phyloP scores from a whole-genome alignment of 1,140 invertebrate species.

The Drosophila cardini region DNA sequence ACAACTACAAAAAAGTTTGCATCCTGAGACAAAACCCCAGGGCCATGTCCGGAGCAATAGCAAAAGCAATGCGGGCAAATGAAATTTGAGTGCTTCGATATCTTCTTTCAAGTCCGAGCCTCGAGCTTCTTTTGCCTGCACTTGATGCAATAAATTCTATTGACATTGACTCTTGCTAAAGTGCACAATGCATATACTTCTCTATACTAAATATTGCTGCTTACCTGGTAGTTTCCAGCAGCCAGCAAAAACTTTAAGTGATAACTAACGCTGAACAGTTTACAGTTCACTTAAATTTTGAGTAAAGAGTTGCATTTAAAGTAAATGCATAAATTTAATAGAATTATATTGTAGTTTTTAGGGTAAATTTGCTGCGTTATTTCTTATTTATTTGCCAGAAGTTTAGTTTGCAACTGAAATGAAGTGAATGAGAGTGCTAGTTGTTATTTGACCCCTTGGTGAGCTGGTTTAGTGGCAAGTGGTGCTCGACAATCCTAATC shows the following conservation, averaged over 20 bases:
- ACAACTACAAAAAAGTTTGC: constrained; percentile 45
- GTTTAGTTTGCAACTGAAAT: constrained; percentile 34
- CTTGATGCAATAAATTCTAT: constrained; percentile 50
- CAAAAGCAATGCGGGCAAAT: constrained; percentile 32
- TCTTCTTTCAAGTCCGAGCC: neutral
- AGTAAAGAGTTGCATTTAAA: neutral
- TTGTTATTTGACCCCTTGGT: constrained; percentile 27
- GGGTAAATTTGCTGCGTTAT: neutral
- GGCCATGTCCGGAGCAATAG: constrained; percentile 10
- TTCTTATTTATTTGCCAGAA: neutral
- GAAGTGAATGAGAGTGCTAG: constrained; percentile 37
- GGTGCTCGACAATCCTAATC: constrained; percentile 35
- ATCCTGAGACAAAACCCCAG: constrained; percentile 16
- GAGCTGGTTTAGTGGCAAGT: constrained; percentile 34
- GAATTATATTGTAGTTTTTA: neutral
- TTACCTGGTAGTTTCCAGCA: constrained; percentile 53
- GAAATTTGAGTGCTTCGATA: constrained; percentile 45
- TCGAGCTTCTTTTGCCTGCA: constrained; percentile 8
- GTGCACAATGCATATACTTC: constrained; percentile 23
- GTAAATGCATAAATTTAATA: neutral
- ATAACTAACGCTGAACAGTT: neutral
- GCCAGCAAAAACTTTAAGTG: constrained; percentile 26
- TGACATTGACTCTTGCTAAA: constrained; percentile 45
- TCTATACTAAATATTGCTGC: constrained; percentile 47
- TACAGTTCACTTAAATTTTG: neutral